Percentiles rank a stretch among this genome's conserved stretches.
phyloP scores from a whole-genome alignment of 2,888 invertebrate genomes.

The Lithophane semibrunnea region DNA sequence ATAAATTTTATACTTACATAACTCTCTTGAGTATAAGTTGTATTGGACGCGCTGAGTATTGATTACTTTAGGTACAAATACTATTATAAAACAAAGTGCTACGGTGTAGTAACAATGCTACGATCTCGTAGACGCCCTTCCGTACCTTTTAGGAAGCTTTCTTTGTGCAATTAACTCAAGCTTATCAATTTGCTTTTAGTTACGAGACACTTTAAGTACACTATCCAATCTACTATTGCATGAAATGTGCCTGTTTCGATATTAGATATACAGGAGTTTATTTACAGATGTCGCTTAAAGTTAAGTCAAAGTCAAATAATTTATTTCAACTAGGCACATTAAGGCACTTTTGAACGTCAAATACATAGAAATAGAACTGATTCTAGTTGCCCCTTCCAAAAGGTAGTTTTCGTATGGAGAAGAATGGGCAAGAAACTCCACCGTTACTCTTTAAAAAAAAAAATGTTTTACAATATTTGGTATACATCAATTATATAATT shows the following conservation, averaged over 20 bases:
- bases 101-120: slow-evolving; percentile 9
- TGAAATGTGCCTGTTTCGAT: not conserved
- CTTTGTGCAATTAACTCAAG: not conserved
- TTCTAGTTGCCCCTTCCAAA: no score
- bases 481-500: no score
- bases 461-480: no score
- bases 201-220: not conserved
- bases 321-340: no score
- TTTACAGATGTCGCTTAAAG: no score
- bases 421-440: no score
- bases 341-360: no score
- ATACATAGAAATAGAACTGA: no score
- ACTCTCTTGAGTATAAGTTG: no score
- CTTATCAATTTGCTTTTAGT: not conserved
- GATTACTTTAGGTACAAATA: not conserved
- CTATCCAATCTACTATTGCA: not conserved
- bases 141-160: not conserved
- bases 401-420: no score
- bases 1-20: not conserved
- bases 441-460: no score
- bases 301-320: no score
- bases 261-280: not conserved
- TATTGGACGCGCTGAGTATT: not conserved
- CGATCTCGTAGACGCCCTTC: not conserved
- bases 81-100: not conserved